phyloP scores from a whole-genome alignment of 2,113 vertebrate genomes.

The Lepidothrix coronata region DNA sequence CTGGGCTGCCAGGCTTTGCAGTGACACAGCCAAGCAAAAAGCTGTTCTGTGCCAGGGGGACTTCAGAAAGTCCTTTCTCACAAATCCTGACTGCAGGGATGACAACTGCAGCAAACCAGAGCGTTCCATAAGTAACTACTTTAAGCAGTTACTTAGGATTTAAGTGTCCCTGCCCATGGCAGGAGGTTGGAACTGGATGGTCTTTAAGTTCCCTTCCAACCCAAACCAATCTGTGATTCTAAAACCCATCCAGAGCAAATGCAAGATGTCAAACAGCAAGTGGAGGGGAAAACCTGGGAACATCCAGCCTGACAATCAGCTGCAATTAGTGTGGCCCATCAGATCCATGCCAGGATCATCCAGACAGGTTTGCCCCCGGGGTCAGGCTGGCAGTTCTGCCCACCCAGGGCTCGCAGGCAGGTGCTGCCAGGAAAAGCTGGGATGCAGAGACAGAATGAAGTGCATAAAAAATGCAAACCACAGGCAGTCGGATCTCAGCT shows the following conservation, averaged over 20 bases:
- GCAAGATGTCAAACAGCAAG: not conserved
- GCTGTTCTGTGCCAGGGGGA: not conserved
- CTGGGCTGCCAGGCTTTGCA: not conserved
- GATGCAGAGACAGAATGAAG: not conserved
- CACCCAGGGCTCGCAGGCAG: not conserved
- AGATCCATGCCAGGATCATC: accelerated
- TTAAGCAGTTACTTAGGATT: not conserved
- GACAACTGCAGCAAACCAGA: not conserved
- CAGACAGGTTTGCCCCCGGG: not conserved
- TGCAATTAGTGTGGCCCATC: not conserved
- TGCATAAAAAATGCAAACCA: not conserved
- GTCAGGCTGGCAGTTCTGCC: not conserved
- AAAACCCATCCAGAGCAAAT: not conserved
- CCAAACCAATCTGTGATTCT: not conserved
- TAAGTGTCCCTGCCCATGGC: not conserved
- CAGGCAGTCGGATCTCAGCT: not conserved
- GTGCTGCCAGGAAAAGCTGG: not conserved
- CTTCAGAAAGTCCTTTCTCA: not conserved
- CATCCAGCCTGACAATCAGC: not conserved
- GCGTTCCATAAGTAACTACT: not conserved
- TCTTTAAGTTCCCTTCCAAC: not conserved
- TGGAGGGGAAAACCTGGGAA: not conserved
- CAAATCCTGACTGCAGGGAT: not conserved
- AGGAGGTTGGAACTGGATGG: not conserved
- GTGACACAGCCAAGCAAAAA: not conserved